Percentiles rank a stretch among this genome's conserved stretches.
phyloP scores from a whole-genome alignment of 1,140 invertebrate species.

The Hestina assimilis region DNA sequence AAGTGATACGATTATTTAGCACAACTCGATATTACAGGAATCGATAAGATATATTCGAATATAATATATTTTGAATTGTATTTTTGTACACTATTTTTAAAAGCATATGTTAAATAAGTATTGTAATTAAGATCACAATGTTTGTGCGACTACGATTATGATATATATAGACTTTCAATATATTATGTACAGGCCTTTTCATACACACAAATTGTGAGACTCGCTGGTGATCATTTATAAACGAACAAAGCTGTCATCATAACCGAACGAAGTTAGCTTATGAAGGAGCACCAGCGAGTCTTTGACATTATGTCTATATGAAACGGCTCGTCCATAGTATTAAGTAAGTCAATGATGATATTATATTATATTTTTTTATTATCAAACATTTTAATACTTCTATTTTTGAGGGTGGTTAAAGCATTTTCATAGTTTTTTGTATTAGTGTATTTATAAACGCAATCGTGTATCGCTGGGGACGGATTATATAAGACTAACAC shows the following conservation, averaged over 20 bases:
- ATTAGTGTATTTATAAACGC: neutral
- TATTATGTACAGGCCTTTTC: no score
- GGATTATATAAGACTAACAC: conserved; percentile 34
- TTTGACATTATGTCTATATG: no score
- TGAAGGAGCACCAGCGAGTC: no score
- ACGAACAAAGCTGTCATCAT: no score
- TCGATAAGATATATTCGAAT: conserved; percentile 31
- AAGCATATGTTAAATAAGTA: conserved; percentile 45
- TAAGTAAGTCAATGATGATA: no score
- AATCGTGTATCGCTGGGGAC: conserved; percentile 31
- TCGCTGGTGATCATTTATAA: no score
- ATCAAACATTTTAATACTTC: neutral
- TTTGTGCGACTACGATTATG: conserved; percentile 68
- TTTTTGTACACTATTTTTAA: conserved; percentile 48
- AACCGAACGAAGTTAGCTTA: no score
- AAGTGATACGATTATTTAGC: conserved; percentile 32
- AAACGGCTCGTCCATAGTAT: no score
- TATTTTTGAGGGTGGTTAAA: neutral
- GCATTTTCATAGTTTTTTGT: neutral
- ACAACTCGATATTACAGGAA: conserved; percentile 37
- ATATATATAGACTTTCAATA: conserved; percentile 31
- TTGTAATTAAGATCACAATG: conserved; percentile 51
- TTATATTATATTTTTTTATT: conserved; percentile 1
- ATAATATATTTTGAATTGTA: conserved; percentile 29
- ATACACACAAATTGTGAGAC: no score